A percentile compares a stretch with the other conserved stretches of the same genome.
These are phyloP conservation scores for Indri indri DNA, from an alignment of 2,113 vertebrate genomes.

Conservation along the genomic window DNA sequence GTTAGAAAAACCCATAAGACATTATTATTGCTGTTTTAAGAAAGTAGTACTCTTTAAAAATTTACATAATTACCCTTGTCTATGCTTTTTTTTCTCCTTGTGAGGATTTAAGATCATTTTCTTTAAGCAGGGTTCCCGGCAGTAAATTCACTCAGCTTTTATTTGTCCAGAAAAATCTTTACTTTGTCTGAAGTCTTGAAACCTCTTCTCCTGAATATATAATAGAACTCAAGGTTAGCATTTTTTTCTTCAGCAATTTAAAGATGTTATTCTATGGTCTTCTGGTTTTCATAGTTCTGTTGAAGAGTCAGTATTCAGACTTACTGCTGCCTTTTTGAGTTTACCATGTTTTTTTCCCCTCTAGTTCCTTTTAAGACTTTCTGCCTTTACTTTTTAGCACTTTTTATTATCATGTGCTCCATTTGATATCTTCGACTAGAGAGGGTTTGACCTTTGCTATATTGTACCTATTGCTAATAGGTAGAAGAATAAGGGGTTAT, in stretches of 20 bases:
- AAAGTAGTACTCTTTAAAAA: neutral
- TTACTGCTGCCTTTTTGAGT: conserved; percentile 5
- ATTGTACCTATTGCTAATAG: neutral
- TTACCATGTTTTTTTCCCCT: neutral
- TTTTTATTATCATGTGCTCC: conserved; percentile 16
- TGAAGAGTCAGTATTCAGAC: neutral
- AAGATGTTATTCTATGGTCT: neutral
- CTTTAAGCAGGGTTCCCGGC: neutral
- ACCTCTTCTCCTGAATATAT: neutral
- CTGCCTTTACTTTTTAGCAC: conserved; percentile 21
- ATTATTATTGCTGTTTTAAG: conserved; percentile 5
- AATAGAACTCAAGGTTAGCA: neutral
- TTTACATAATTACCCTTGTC: neutral
- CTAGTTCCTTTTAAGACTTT: neutral
- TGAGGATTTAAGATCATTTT: conserved; percentile 19
- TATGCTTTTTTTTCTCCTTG: neutral
- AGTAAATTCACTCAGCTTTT: neutral
- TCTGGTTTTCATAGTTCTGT: neutral
- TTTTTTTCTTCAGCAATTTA: neutral
- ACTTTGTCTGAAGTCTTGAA: neutral
- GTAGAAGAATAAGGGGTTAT: neutral
- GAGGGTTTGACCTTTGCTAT: neutral
- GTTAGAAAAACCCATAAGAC: neutral
- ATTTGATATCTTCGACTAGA: neutral
- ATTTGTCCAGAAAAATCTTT: neutral